Evolutionary conservation across 53 echinoderm and acorn worm species (phyloP).

Genomic region (Paelopatides confundens): DNA sequence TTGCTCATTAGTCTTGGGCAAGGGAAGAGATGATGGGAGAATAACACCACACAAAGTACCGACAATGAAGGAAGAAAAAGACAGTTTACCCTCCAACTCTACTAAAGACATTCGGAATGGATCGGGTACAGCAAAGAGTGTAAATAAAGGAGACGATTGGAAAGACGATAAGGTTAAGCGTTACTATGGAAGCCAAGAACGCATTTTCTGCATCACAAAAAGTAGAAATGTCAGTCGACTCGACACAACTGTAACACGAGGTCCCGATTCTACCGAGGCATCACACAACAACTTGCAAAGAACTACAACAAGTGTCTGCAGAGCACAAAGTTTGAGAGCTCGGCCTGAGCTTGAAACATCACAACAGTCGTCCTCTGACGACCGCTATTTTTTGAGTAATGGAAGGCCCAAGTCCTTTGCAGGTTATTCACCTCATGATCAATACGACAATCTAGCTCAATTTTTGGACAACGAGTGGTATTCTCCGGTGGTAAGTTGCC

Average conservation of each 20-base stretch:
- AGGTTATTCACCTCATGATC: neutral
- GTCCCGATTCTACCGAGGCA: neutral
- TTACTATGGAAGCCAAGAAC: neutral
- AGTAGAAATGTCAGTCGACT: constrained; percentile 5
- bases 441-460: neutral
- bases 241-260: neutral
- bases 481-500: neutral
- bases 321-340: constrained; percentile 24
- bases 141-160: neutral
- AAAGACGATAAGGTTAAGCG: neutral
- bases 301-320: neutral
- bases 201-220: constrained; percentile 38
- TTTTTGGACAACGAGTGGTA: neutral
- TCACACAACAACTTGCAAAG: no score
- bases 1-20: neutral
- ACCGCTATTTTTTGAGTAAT: constrained; percentile 6
- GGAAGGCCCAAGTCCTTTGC: constrained; percentile 41
- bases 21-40: neutral
- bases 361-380: neutral
- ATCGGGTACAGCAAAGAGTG: neutral
- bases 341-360: neutral
- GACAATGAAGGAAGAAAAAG: neutral
- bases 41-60: neutral
- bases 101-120: neutral
- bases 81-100: neutral